phyloP scores from a whole-genome alignment of 2,888 invertebrate genomes.

The Sphecodes monilicornis region DNA sequence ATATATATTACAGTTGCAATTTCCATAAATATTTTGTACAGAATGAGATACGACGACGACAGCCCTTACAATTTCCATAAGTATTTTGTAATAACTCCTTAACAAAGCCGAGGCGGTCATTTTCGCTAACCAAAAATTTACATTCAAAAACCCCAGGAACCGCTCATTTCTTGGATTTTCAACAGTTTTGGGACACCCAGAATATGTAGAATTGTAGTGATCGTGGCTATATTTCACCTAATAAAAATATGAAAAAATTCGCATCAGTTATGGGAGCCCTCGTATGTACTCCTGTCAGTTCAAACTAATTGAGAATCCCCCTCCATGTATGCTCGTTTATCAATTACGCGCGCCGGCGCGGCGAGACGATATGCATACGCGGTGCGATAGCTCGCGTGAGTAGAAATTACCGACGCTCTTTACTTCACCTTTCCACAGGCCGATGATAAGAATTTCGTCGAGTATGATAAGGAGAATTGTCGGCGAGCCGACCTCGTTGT shows the following conservation, averaged over 20 bases:
- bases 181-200: no score
- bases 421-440: constrained; percentile 24
- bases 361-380: not conserved
- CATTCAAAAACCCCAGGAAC: no score
- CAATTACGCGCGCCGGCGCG: not conserved
- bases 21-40: no score
- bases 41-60: no score
- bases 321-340: not conserved
- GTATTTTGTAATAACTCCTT: no score
- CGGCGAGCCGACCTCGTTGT: constrained; percentile 42
- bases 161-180: no score
- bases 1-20: no score
- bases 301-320: not conserved
- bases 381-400: not conserved
- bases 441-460: constrained; percentile 61
- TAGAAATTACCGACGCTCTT: constrained; percentile 52
- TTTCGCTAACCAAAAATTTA: no score
- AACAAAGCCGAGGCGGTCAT: no score
- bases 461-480: constrained; percentile 40
- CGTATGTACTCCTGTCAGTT: not conserved
- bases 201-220: no score
- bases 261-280: not conserved
- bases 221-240: no score
- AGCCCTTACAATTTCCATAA: no score
- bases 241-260: not conserved